phyloP scores from a whole-genome alignment of 2,888 invertebrate species.

The Aspidiotus destructor region DNA sequence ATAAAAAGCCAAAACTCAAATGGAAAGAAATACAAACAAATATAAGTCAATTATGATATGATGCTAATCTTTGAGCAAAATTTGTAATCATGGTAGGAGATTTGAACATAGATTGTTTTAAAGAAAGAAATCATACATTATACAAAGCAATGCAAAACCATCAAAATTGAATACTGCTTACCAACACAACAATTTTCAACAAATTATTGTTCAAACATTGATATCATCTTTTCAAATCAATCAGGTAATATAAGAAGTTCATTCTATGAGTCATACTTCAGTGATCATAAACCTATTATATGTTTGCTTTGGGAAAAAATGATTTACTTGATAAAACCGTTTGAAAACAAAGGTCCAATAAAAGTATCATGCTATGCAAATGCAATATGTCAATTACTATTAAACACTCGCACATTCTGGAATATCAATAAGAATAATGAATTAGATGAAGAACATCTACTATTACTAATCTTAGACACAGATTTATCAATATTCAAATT shows the following conservation, averaged over 20 bases:
- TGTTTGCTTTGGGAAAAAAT: not conserved
- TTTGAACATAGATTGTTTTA: not conserved
- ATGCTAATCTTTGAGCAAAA: not conserved
- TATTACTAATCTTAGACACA: not conserved
- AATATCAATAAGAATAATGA: not conserved
- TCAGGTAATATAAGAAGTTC: not conserved
- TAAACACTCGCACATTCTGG: not conserved
- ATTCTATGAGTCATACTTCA: not conserved
- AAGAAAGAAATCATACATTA: not conserved
- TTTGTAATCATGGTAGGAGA: not conserved
- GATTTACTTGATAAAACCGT: not conserved
- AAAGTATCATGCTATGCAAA: not conserved
- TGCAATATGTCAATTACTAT: not conserved
- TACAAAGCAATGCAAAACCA: not conserved
- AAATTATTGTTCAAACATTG: not conserved
- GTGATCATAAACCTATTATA: not conserved
- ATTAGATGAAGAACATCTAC: not conserved
- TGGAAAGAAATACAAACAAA: not conserved
- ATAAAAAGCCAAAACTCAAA: not conserved
- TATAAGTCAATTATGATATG: not conserved
- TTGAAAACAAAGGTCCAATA: not conserved
- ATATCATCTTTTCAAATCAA: not conserved
- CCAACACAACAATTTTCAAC: not conserved
- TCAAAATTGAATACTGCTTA: not conserved
- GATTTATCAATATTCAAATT: not conserved